Evolutionary conservation across 2,888 invertebrate species (phyloP).

Genomic region (Scaptomyza parva): DNA sequence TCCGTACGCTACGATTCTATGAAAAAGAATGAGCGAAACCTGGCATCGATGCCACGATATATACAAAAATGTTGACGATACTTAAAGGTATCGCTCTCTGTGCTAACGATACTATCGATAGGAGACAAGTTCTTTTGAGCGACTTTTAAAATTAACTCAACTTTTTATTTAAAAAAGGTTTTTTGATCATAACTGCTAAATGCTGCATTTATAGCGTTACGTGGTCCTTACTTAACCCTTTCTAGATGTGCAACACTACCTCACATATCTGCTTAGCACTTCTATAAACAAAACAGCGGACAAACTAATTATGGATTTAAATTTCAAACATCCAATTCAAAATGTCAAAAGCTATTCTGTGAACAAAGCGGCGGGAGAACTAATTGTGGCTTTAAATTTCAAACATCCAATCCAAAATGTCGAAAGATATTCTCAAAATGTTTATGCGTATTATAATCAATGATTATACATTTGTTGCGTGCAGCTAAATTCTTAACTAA

Average conservation of each 20-base stretch:
- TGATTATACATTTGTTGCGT: not conserved
- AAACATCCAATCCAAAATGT: not conserved
- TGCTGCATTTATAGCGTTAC: no score
- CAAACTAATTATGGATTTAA: no score
- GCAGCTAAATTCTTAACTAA: conserved; percentile 27
- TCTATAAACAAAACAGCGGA: no score
- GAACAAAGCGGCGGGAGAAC: no score
- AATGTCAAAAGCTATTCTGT: not conserved
- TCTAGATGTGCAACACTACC: no score
- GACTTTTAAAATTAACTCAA: not conserved
- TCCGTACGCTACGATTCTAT: conserved; percentile 60
- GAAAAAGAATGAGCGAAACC: conserved; percentile 45
- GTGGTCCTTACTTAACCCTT: no score
- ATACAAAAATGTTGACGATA: conserved; percentile 9
- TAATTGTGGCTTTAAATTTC: not conserved
- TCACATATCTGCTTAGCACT: no score
- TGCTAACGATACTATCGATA: conserved; percentile 24
- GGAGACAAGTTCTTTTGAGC: conserved; percentile 1
- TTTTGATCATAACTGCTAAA: no score
- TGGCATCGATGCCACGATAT: conserved; percentile 29
- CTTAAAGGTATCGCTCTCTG: not conserved
- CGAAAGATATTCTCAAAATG: not conserved
- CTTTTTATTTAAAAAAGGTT: no score
- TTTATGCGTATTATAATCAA: not conserved
- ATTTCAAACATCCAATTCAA: no score